Conservation (phyloP, 2,113 vertebrate genomes). For the Columbina picui region DNA sequence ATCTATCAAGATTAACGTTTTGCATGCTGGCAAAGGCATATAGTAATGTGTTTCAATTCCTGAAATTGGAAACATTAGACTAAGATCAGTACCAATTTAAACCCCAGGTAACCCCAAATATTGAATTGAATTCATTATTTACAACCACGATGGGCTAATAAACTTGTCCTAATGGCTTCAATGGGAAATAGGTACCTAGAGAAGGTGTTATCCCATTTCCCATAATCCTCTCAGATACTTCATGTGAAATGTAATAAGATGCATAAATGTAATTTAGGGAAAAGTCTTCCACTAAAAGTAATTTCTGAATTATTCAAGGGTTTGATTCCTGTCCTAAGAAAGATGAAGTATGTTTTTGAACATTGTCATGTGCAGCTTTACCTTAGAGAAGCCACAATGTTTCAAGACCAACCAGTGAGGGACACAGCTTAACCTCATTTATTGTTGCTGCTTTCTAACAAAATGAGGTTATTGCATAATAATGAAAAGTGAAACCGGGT, state of each 20-base stretch:
- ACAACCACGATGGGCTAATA: conserved; percentile 13
- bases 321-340: background rate
- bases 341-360: background rate
- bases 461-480: background rate
- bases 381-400: background rate
- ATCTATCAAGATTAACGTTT: conserved; percentile 70
- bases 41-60: conserved; percentile 44
- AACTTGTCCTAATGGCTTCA: conserved; percentile 1
- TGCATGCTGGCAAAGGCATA: conserved; percentile 49
- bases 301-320: background rate
- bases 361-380: accelerated
- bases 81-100: conserved; percentile 56
- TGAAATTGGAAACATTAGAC: conserved; percentile 50
- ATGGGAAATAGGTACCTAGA: background rate
- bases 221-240: background rate
- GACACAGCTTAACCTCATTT: background rate
- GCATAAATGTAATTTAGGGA: conserved; percentile 32
- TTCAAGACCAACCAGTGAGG: background rate
- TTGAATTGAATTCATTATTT: conserved; percentile 53
- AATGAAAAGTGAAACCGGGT: background rate
- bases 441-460: background rate
- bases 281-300: background rate
- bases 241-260: conserved; percentile 8
- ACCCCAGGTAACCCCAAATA: conserved; percentile 62
- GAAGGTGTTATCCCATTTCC: conserved; percentile 2